A percentile compares a stretch with the other conserved stretches of the same genome.
Conservation (phyloP, 2,113 vertebrate genomes). For the Chaenocephalus aceratus region DNA sequence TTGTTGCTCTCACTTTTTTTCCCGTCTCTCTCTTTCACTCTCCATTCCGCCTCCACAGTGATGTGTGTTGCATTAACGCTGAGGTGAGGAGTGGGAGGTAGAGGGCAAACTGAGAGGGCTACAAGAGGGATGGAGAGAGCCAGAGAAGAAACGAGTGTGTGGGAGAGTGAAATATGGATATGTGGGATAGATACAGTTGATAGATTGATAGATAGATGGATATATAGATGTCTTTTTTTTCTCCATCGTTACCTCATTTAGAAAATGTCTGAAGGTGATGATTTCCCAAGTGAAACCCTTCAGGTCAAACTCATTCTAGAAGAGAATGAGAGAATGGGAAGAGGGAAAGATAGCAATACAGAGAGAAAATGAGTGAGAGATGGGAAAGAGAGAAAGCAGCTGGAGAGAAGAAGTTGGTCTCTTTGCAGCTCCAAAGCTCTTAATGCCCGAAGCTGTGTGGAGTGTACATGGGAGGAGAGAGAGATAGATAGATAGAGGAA, state of each 20-base stretch:
- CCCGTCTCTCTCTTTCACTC: conserved; percentile 34
- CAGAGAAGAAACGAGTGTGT: conserved; percentile 67
- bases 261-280: conserved; percentile 44
- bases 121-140: conserved; percentile 73
- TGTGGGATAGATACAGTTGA: conserved; percentile 24
- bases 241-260: conserved; percentile 45
- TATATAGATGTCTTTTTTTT: conserved; percentile 16
- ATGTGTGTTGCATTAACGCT: conserved; percentile 77
- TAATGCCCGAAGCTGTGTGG: conserved; percentile 65
- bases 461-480: conserved; percentile 50
- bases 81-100: conserved; percentile 82
- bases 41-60: conserved; percentile 74
- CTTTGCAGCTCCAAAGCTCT: conserved; percentile 69
- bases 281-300: conserved; percentile 66
- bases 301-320: conserved; percentile 71
- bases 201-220: conserved; percentile 18
- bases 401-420: conserved; percentile 70
- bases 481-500: conserved; percentile 44
- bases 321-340: conserved; percentile 20
- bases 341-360: conserved; percentile 3
- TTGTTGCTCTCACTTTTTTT: conserved; percentile 55
- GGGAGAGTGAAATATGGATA: conserved; percentile 60
- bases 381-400: conserved; percentile 47
- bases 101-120: conserved; percentile 79
- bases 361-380: conserved; percentile 24